These are phyloP conservation scores for Nymphalis urticae DNA, from an alignment of 2,888 invertebrate genomes.

Conservation along the genomic window DNA sequence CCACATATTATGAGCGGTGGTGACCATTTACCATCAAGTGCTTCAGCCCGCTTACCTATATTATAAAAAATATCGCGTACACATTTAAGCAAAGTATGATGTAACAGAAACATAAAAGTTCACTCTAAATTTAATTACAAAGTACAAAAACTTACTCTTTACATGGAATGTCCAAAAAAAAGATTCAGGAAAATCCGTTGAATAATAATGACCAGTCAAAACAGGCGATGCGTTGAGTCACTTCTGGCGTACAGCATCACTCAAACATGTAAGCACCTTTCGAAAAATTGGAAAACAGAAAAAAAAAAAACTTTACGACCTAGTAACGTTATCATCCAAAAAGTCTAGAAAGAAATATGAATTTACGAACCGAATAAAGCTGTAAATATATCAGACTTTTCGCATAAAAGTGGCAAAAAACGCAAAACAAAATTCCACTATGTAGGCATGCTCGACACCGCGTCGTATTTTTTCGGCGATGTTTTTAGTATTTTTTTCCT, in stretches of 20 bases:
- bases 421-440: slow-evolving; percentile 20
- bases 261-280: slow-evolving; percentile 17
- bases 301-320: slow-evolving; percentile 11
- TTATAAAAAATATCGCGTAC: too few relatives aligned
- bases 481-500: slow-evolving; percentile 21
- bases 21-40: too few relatives aligned
- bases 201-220: not conserved
- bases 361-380: slow-evolving; percentile 32
- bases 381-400: slow-evolving; percentile 36
- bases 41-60: too few relatives aligned
- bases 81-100: too few relatives aligned
- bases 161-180: not conserved
- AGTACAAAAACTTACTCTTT: not conserved
- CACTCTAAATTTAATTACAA: too few relatives aligned
- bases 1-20: too few relatives aligned
- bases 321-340: slow-evolving; percentile 18
- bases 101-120: too few relatives aligned
- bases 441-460: slow-evolving; percentile 23
- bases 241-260: slow-evolving; percentile 3
- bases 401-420: slow-evolving; percentile 23
- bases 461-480: slow-evolving; percentile 18
- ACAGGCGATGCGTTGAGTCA: slow-evolving; percentile 5
- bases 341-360: slow-evolving; percentile 28
- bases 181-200: not conserved
- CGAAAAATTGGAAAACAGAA: slow-evolving; percentile 9